These are phyloP conservation scores for Chloropsis hardwickii DNA, from an alignment of 2,113 vertebrate species.

Conservation along the genomic window DNA sequence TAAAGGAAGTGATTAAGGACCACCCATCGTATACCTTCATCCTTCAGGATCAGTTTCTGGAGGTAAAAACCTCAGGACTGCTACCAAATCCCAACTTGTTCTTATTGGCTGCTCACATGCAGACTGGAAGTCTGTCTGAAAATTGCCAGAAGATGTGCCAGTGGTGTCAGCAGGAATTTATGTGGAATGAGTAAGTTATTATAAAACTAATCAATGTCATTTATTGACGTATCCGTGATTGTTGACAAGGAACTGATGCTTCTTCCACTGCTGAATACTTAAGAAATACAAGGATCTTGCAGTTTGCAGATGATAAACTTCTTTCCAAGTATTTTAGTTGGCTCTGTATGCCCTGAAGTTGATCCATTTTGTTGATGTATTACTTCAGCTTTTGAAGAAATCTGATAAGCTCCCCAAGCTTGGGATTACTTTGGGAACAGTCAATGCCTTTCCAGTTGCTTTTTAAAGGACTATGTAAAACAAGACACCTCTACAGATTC, in stretches of 20 bases:
- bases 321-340: neutral
- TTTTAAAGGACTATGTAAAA: neutral
- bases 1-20: conserved; percentile 51
- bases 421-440: neutral
- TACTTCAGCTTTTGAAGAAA: neutral
- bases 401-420: neutral
- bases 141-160: neutral
- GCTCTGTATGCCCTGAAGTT: neutral
- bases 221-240: neutral
- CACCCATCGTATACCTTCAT: conserved; percentile 31
- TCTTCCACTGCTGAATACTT: neutral
- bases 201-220: neutral
- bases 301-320: neutral
- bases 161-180: neutral
- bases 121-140: neutral
- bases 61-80: conserved; percentile 21
- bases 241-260: neutral
- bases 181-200: neutral
- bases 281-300: neutral
- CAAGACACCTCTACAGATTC: neutral
- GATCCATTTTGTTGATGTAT: neutral
- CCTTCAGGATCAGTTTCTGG: conserved; percentile 33
- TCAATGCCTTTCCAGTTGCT: neutral
- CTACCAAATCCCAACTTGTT: neutral
- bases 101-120: neutral